A percentile compares a stretch with the other conserved stretches of the same genome.
Conservation (phyloP, 2,797 vertebrate species). For the Spheniscus humboldti region DNA sequence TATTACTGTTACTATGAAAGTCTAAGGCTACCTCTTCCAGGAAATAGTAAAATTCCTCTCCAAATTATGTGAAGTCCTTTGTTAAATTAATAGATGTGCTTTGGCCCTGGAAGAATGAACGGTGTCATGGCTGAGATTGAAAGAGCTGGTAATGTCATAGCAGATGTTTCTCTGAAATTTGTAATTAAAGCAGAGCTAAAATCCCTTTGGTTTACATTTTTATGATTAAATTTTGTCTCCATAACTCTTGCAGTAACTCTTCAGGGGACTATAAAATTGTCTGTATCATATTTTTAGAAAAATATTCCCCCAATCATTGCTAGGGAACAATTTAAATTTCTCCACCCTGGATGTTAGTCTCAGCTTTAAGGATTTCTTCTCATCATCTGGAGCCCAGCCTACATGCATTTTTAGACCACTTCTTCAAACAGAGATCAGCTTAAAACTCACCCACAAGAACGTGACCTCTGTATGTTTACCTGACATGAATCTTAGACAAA, state of each 20-base stretch:
- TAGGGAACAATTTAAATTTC: neutral
- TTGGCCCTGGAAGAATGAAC: neutral
- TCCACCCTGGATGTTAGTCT: neutral
- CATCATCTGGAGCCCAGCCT: neutral
- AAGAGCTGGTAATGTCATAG: neutral
- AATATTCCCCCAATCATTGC: neutral
- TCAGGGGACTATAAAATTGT: neutral
- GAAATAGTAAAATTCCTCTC: neutral
- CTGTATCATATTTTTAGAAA: conserved; percentile 8
- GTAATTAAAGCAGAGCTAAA: neutral
- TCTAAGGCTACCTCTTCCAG: neutral
- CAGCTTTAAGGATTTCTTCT: neutral
- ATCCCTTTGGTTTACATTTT: neutral
- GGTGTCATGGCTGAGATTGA: neutral
- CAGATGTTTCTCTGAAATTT: neutral
- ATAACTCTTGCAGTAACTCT: neutral
- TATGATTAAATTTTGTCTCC: neutral
- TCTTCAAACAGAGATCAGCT: neutral
- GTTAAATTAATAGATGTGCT: neutral
- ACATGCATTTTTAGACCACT: neutral
- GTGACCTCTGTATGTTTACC: neutral
- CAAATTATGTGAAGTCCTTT: neutral
- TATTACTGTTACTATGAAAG: neutral
- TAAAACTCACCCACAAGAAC: neutral
- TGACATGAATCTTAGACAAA: neutral